Percentiles rank a stretch among this genome's conserved stretches.
phyloP scores from a whole-genome alignment of 2,888 invertebrate species.

The Lutraria lutraria region DNA sequence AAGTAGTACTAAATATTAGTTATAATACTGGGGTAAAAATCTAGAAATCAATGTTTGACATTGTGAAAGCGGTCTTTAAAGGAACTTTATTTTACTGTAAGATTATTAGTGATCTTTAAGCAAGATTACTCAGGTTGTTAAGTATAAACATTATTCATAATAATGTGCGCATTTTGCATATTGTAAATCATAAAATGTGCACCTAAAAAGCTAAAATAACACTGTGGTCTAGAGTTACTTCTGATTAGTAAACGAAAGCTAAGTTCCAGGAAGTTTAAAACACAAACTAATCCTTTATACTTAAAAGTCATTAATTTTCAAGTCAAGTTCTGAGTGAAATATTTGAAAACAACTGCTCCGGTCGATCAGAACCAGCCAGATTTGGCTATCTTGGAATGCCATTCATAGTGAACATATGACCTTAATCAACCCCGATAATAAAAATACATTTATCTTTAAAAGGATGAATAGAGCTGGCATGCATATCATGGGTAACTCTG shows the following conservation, averaged over 20 bases:
- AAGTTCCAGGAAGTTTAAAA: neutral
- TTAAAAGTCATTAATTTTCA: constrained; percentile 19
- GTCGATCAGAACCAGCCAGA: neutral
- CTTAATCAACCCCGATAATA: constrained; percentile 9
- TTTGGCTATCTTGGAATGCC: constrained; percentile 9
- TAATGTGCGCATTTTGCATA: neutral
- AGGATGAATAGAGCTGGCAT: neutral
- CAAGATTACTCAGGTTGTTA: neutral
- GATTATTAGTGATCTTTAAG: neutral
- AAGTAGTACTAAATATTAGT: neutral
- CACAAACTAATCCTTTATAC: neutral
- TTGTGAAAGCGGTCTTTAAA: neutral
- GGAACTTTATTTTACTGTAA: neutral
- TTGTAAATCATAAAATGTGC: neutral
- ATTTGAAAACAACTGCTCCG: constrained; percentile 21
- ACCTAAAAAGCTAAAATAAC: too few species aligned
- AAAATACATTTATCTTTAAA: constrained; percentile 14
- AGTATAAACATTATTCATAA: too few species aligned
- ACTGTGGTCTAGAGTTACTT: too few species aligned
- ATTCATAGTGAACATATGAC: constrained; percentile 11
- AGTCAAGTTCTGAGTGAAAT: constrained; percentile 9
- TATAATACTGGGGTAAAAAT: neutral
- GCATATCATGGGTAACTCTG: neutral
- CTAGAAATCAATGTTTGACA: neutral
- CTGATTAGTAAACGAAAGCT: neutral